Evolutionary conservation across 2,113 vertebrate species (phyloP), one percentile per base, ranked within the genome.

Genomic region (Coracopsis vasa): DNA sequence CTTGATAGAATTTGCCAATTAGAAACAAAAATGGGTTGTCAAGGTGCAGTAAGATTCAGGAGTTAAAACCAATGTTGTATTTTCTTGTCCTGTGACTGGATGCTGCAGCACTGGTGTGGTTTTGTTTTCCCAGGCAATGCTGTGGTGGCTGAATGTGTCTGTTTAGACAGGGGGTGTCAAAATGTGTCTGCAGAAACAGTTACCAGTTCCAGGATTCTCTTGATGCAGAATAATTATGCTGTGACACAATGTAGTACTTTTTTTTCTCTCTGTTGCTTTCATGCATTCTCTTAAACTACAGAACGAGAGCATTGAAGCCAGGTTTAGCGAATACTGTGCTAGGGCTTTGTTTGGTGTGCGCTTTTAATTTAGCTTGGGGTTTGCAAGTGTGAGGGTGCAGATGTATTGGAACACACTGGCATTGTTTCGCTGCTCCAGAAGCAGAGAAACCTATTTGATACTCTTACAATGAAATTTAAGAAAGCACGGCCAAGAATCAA

Each of bases 211-310:
- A 78, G 65, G 28, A 42, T 71, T 67, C 47, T 73, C 29, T 65
- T 81, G 27, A 47, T 64, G 35, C 51, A 60, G 29, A 41, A 20
- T 74, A 78, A 78, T 72, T 65, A 25, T 1, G 1, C 51, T 39
- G 0, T 58, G 21, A 48, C 35, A 84, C n/a, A 71, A 48, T 1
- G 0, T 24, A 29, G 17, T 80, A 20, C 8, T 11, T 0, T 7
- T 27, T 80, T 64, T 35, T 17, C 2, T 51, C n/a, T 67, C 27
- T 6, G 1, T 25, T 83, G 47, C 14, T 75, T 88, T 89, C 11
- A 18, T 48, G 33, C 27, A 23, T 90, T 60, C 31, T 65, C n/a
- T 62, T 48, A 77, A 80, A 13, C 39, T 50, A 23, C 11, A 11
- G 48, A 72, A 70, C 21, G 11, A 45, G 33, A 47, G n/a, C 61